Evolutionary conservation across 2,797 vertebrate species (phyloP).

Genomic region (Novumbra hubbsi): DNA sequence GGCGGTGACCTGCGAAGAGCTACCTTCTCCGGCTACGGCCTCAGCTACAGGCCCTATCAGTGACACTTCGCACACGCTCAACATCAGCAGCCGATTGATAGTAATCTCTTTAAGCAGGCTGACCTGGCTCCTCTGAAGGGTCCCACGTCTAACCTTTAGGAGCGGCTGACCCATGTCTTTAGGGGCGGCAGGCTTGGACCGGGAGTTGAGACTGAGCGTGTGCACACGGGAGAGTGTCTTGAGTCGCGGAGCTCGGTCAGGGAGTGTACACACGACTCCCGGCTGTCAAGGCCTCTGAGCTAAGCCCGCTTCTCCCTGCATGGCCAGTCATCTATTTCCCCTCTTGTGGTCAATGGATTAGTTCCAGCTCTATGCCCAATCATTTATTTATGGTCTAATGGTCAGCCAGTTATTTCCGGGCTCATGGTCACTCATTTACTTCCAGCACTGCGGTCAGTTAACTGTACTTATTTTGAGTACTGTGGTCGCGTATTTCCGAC

Average conservation of each 20-base stretch:
- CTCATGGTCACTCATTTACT: slow-evolving; percentile 60
- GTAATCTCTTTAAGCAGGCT: slow-evolving; percentile 47
- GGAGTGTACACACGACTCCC: slow-evolving; percentile 38
- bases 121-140: slow-evolving; percentile 52
- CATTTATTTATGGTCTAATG: slow-evolving; percentile 21
- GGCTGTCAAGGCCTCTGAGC: slow-evolving; percentile 65
- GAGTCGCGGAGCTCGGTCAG: slow-evolving; percentile 54
- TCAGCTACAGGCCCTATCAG: slow-evolving; percentile 9
- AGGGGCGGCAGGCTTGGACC: slow-evolving; percentile 44
- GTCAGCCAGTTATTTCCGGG: slow-evolving; percentile 60
- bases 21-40: neutral
- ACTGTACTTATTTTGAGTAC: slow-evolving; percentile 62
- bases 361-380: slow-evolving; percentile 43
- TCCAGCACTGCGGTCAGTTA: slow-evolving; percentile 54
- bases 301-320: slow-evolving; percentile 61
- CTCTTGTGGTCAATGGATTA: slow-evolving; percentile 71
- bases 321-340: slow-evolving; percentile 69
- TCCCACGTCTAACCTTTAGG: slow-evolving; percentile 65
- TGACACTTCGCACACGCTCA: slow-evolving; percentile 15
- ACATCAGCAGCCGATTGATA: slow-evolving; percentile 33
- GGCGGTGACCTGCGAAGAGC: neutral
- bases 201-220: neutral
- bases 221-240: slow-evolving; percentile 32
- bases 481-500: slow-evolving; percentile 63
- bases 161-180: slow-evolving; percentile 58